These are phyloP conservation scores for Triplophysa tibetana DNA, from an alignment of 2,113 vertebrate species.

Conservation along the genomic window DNA sequence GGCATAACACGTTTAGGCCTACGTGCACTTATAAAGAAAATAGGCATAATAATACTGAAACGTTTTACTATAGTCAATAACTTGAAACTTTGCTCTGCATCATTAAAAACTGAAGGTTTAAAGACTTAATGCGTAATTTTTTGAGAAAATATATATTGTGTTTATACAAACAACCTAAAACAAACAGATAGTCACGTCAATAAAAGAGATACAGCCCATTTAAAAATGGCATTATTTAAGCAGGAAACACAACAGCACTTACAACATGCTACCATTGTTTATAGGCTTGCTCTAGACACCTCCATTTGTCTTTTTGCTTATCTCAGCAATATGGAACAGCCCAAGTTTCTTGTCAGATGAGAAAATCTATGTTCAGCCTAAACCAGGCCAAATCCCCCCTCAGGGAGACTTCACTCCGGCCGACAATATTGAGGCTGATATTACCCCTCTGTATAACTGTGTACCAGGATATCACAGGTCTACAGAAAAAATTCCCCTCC, in stretches of 20 bases:
- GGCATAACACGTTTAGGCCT: no score
- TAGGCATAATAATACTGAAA: no score
- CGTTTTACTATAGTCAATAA: no score
- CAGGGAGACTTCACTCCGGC: conserved; percentile 38
- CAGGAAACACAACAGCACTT: background rate
- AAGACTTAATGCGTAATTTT: no score
- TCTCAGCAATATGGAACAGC: conserved; percentile 47
- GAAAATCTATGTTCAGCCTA: conserved; percentile 51
- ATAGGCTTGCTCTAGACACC: conserved; percentile 26
- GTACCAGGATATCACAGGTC: conserved; percentile 35
- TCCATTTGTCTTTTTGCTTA: conserved; percentile 35
- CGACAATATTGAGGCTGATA: conserved; percentile 46
- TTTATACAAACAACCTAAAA: no score
- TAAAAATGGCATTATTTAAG: background rate
- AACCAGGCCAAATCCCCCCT: conserved; percentile 53
- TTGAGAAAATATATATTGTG: no score
- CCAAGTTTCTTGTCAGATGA: conserved; percentile 51
- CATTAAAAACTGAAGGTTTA: no score
- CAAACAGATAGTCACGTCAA: no score
- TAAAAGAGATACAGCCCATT: no score
- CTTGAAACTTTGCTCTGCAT: no score
- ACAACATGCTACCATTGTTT: background rate
- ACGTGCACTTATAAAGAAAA: no score
- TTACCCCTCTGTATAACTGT: conserved; percentile 45
- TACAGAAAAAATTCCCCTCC: conserved; percentile 5